These are phyloP conservation scores for Halcyon badia DNA, from an alignment of 2,797 vertebrate genomes.

Conservation along the genomic window DNA sequence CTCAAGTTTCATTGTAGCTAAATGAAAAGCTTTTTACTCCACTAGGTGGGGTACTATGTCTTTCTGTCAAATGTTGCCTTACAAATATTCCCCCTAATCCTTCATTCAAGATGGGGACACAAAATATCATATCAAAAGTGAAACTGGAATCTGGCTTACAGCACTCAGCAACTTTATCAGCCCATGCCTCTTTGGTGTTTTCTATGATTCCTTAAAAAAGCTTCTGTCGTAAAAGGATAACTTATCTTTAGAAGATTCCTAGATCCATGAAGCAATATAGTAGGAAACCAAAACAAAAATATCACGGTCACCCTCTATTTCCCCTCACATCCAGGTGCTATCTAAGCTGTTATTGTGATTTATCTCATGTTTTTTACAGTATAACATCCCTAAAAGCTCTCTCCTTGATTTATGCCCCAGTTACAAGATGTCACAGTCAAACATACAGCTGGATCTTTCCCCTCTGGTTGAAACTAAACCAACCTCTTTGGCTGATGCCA, in stretches of 20 bases:
- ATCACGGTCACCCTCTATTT: background rate
- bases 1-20: background rate
- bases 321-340: background rate
- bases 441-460: background rate
- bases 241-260: background rate
- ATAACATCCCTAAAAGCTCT: background rate
- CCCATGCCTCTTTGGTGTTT: background rate
- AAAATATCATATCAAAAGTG: background rate
- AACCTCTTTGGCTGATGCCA: background rate
- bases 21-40: background rate
- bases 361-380: background rate
- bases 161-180: background rate
- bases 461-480: background rate
- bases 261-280: background rate
- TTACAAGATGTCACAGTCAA: background rate
- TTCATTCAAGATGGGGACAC: background rate
- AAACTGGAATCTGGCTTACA: background rate
- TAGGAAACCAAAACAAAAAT: background rate
- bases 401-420: background rate
- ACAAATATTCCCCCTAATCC: background rate
- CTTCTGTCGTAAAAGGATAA: background rate
- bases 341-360: background rate
- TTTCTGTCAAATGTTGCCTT: background rate
- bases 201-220: background rate
- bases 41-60: constrained; percentile 58